Percentiles rank a stretch among this genome's conserved stretches.
Conservation (phyloP, 1,140 invertebrate genomes). For the Diuraphis noxia region DNA sequence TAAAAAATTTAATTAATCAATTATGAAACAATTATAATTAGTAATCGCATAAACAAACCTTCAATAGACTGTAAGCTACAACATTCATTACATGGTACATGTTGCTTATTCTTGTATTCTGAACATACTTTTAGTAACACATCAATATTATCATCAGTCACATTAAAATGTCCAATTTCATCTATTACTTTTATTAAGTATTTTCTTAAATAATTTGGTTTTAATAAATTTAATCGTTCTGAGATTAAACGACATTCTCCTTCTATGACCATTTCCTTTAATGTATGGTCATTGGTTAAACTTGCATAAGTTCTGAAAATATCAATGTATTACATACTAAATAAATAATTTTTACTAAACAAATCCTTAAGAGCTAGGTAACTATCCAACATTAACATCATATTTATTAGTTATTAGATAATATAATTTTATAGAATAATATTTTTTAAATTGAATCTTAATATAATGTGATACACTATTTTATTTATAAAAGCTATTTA, state of each 20-base stretch:
- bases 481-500: background rate
- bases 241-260: constrained; percentile 41
- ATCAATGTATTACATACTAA: background rate
- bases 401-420: background rate
- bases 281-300: background rate
- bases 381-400: background rate
- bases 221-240: constrained; percentile 37
- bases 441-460: background rate
- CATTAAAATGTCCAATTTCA: constrained; percentile 2
- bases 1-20: background rate
- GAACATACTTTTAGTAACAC: constrained; percentile 12
- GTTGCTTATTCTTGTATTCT: constrained; percentile 29
- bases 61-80: background rate
- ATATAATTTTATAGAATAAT: background rate
- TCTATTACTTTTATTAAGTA: constrained; percentile 21
- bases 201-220: constrained; percentile 23
- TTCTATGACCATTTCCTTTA: constrained; percentile 22
- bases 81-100: constrained; percentile 1
- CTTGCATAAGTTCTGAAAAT: constrained; percentile 38
- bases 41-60: background rate
- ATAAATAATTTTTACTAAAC: background rate
- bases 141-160: constrained; percentile 18
- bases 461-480: background rate
- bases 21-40: background rate
- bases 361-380: background rate